Percentiles rank a stretch among this genome's conserved stretches.
Evolutionary conservation across 2,797 vertebrate genomes (phyloP).

Genomic region (Smutsia temminckii): DNA sequence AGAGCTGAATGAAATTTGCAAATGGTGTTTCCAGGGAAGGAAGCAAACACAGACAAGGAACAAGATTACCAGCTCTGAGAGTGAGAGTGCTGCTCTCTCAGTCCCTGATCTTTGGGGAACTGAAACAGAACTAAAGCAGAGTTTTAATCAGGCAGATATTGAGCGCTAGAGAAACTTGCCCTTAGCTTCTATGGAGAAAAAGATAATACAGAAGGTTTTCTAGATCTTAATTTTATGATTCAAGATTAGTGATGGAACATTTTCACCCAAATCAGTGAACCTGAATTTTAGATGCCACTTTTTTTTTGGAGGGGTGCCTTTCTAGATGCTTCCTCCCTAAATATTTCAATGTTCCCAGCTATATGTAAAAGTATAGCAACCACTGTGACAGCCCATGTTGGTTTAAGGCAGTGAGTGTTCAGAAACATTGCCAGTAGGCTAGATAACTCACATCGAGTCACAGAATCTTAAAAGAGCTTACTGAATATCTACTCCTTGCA

Average conservation of each 20-base stretch:
- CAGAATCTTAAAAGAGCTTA: not conserved
- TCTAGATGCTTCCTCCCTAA: not conserved
- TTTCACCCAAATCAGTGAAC: not conserved
- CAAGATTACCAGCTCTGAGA: not conserved
- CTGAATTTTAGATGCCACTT: constrained; percentile 8
- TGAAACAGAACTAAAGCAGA: not conserved
- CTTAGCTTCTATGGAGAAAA: not conserved
- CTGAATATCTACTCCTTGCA: not conserved
- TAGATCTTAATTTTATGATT: not conserved
- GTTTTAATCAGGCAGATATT: constrained; percentile 26
- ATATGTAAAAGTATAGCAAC: not conserved
- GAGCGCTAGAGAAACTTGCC: not conserved
- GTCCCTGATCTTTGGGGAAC: not conserved
- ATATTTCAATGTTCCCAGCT: not conserved
- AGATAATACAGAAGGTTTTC: not conserved
- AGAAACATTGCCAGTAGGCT: not conserved
- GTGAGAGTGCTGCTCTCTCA: not conserved
- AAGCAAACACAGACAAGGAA: not conserved
- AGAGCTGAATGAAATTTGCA: not conserved
- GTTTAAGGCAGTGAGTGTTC: not conserved
- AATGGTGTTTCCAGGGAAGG: not conserved
- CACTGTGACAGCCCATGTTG: not conserved
- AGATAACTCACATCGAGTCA: constrained; percentile 3
- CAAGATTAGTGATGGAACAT: not conserved
- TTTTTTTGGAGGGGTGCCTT: not conserved